Evolutionary conservation across 2,888 invertebrate genomes (phyloP), one percentile per base, ranked within the genome.

Genomic region (Eupithecia subumbrata): DNA sequence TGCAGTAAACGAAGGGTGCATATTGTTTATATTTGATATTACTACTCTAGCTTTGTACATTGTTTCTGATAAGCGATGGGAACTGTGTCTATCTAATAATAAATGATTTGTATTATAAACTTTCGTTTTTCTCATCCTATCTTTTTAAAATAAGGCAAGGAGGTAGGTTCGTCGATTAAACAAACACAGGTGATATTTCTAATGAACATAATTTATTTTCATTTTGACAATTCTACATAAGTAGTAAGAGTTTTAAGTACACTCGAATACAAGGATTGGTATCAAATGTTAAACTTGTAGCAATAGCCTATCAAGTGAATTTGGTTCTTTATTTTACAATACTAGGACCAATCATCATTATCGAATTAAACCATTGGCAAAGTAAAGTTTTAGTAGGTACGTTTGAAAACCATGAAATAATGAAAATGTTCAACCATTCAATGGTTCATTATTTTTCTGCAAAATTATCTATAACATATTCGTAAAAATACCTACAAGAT

Each of bases 31-130:
- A 95, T 94, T 94, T 95, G 95, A 95, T 95, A 95, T 95, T 95
- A 94, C 95, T 95, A 95, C 94, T 95, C 95, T 96, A 96, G 96
- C 96, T 96, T 96, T 96, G 96, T 96, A 96, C 96, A 96, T 96
- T 96, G 95, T 95, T 96, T 96, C 95, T 95, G 95, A 96, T 96
- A 96, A 96, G 96, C 96, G 95, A 95, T 95, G 95, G 96, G 96
- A 96, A 96, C 96, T 96, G 96, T 96, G 96, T 96, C 96, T 96
- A 96, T 96, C 95, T 95, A 95, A 95, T 95, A 95, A 95, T 95
- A 95, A 95, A 96, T 96, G 96, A 96, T 96, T 96, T 96, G 96
- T 96, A 96, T 96, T 96, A 96, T 96, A 94, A 81, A 76, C 70
- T 18, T 78, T 70, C 87, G 91, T 91, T 91, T 83, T 83, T 86